phyloP scores from a whole-genome alignment of 2,797 vertebrate genomes.

The Forpus xanthops region DNA sequence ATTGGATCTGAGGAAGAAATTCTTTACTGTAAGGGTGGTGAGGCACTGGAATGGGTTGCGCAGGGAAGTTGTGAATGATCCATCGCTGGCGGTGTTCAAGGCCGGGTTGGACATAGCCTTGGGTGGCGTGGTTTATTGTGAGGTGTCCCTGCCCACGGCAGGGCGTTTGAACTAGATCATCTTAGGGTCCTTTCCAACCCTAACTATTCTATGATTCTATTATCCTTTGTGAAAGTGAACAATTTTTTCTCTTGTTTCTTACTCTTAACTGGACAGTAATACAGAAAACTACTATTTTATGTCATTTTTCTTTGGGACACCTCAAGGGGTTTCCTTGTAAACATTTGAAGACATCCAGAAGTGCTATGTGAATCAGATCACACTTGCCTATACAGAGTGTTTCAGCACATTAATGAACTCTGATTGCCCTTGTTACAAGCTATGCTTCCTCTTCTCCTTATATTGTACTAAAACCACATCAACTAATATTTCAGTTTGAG shows the following conservation, averaged over 20 bases:
- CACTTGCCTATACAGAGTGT: neutral
- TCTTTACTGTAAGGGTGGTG: no score
- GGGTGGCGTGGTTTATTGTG: no score
- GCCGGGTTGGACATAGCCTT: no score
- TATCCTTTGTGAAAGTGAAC: neutral
- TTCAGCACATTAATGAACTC: neutral
- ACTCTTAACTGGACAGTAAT: neutral
- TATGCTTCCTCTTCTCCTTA: neutral
- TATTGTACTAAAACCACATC: neutral
- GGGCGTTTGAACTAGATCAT: no score
- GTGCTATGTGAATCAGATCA: neutral
- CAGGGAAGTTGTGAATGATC: no score
- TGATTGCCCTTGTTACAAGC: neutral
- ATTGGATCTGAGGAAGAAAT: no score
- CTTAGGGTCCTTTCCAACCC: no score
- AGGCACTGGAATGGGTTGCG: no score
- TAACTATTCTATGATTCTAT: no score
- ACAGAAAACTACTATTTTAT: neutral
- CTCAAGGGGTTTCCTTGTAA: neutral
- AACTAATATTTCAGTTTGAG: neutral
- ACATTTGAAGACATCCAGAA: neutral
- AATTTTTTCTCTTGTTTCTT: neutral
- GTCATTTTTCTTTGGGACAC: neutral
- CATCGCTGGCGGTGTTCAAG: no score
- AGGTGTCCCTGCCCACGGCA: no score